Evolutionary conservation across 2,113 vertebrate genomes (phyloP).

Genomic region (Limanda limanda): DNA sequence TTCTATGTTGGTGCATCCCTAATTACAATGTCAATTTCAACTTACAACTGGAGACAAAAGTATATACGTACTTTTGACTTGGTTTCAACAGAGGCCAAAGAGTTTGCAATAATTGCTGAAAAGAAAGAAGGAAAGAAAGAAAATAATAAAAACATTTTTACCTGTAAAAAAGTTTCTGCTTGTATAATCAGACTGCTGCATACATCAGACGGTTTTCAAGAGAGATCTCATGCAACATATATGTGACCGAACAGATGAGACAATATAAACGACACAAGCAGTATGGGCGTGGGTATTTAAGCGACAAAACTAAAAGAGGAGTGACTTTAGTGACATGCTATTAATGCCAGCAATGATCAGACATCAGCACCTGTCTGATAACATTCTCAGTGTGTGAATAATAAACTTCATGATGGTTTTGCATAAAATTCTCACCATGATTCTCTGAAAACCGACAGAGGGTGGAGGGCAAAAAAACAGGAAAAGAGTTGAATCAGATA

Average conservation of each 20-base stretch:
- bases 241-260: neutral
- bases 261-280: neutral
- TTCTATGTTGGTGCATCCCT: no score
- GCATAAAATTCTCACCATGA: no score
- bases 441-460: neutral
- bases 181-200: neutral
- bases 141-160: constrained; percentile 2
- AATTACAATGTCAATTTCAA: no score
- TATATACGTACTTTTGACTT: no score
- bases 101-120: neutral
- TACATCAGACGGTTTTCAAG: neutral
- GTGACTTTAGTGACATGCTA: neutral
- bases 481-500: neutral
- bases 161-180: constrained; percentile 5
- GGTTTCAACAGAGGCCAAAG: no score
- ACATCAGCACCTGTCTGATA: neutral
- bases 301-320: neutral
- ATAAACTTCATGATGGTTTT: constrained; percentile 5
- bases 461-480: neutral
- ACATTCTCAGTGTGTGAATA: neutral
- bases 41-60: no score
- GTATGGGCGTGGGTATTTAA: neutral
- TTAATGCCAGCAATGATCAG: neutral
- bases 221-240: neutral
- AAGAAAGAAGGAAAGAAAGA: neutral